Evolutionary conservation across 2,888 invertebrate genomes (phyloP), one percentile per base, ranked within the genome.

Genomic region (Dasypogon diadema): DNA sequence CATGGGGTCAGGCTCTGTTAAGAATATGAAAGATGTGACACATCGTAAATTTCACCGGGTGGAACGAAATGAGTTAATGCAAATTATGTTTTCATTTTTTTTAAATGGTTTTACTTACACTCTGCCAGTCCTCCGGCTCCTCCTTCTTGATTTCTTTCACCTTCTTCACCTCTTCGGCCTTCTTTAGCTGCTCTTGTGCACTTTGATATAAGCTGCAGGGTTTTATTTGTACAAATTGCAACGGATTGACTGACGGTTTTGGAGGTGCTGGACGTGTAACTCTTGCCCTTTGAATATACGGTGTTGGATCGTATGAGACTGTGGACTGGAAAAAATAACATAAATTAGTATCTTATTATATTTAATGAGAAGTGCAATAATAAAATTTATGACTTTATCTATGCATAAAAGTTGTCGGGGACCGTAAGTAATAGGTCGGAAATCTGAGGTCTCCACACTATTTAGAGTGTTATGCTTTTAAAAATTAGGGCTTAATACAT

Each of bases 121-220:
- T 92, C 88, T 96, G 96, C 96, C 96, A 96, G 84, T 95, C 95
- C 87, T 95, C 95, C 79, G 93, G 92, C 81, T 94, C 92, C 84
- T 95, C 94, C 81, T 92, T 91, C 77, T 92, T 89, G 78, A 93
- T 92, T 81, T 93, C 92, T 83, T 93, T 92, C 73, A 92, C 91
- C 81, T 92, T 91, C 86, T 94, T 94, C 75, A 95, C 92, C 85
- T 95, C 92, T 85, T 95, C 94, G 60, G 93, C 93, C 82, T 93
- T 91, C 81, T 94, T 91, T 77, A 95, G 88, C 86, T 95, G 95
- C 83, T 95, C 93, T 81, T 94, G 91, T 30, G 95, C 95, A 78
- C 92, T 90, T 83, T 93, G 92, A 87, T 93, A 94, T 74, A 96
- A 89, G 82, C 93, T 92, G 81, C 94, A 94, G n/a, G 95, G 94